Evolutionary conservation across 2,888 invertebrate species (phyloP), one percentile per base, ranked within the genome.

Genomic region (Tachina grossa): DNA sequence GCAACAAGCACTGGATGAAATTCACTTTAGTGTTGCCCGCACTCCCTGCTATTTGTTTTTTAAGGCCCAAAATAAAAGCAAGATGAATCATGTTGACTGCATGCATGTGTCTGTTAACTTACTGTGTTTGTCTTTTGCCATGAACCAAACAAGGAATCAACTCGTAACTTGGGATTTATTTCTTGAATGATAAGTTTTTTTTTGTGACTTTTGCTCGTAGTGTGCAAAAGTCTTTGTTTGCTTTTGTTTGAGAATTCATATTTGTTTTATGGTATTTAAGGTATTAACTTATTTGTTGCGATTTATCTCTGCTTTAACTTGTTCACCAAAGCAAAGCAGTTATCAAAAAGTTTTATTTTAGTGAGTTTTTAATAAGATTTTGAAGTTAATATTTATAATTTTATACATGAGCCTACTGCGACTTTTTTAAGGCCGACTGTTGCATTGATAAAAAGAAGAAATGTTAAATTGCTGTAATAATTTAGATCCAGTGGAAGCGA

Each of bases 231-330:
- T 10, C 16, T 57, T 63, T 49, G 11, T 69, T 55, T 55, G n/a
- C 31, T 31, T 69, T 71, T 14, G 13, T 31, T 31, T 31, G 9
- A 68, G 71, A 57, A 31, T 74, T 74, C 74, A 49, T 66, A 66
- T 74, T 74, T 72, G 77, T 81, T 84, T 63, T 61, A 80, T 76
- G 79, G 81, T 47, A 68, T 81, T 76, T 76, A 85, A 85, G 72
- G 83, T 80, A 72, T 85, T 83, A 85, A 85, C 59, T 80, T 80
- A 83, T 85, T 85, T 83, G 82, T 76, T 80, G 45, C 79, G 72
- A 53, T 80, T 80, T 66, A 80, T 79, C 80, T 53, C 45, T 68
- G 55, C 2, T 41, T 39, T 78, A 16, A 69, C 65, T 22, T 59
- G 16, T 16, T 45, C 57, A 9, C 16, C 5, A 22, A 57, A 76